phyloP scores from a whole-genome alignment of 2,888 invertebrate genomes.

The Lycia hirtaria region DNA sequence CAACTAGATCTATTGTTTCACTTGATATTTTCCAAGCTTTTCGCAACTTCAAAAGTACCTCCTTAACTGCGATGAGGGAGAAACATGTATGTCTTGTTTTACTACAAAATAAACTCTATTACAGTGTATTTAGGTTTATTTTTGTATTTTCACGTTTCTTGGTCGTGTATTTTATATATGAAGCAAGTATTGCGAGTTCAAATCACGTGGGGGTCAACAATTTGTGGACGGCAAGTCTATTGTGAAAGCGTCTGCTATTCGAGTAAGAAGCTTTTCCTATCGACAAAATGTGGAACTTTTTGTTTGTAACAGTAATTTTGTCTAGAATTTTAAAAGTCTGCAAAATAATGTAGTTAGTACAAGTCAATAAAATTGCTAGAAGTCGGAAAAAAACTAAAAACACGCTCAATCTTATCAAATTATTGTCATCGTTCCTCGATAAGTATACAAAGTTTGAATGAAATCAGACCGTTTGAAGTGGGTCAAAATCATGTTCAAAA shows the following conservation, averaged over 20 bases:
- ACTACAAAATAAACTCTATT: background rate
- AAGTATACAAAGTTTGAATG: too few species aligned
- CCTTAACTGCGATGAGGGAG: background rate
- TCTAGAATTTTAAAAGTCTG: background rate
- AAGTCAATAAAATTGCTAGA: too few species aligned
- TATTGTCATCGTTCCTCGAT: too few species aligned
- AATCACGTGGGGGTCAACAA: slow-evolving; percentile 16
- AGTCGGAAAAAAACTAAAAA: too few species aligned
- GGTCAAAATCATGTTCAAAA: too few species aligned
- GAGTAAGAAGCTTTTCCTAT: slow-evolving; percentile 2
- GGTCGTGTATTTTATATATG: background rate
- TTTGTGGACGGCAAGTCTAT: slow-evolving; percentile 13
- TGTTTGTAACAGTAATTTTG: background rate
- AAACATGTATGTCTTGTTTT: background rate
- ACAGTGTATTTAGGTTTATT: background rate
- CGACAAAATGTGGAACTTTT: slow-evolving; percentile 1
- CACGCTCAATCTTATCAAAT: too few species aligned
- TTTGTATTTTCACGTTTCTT: background rate
- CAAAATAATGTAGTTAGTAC: background rate
- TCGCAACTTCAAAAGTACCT: background rate
- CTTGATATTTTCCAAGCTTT: slow-evolving; percentile 8
- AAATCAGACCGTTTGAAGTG: too few species aligned
- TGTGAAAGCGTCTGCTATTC: slow-evolving; percentile 8
- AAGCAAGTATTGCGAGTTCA: slow-evolving; percentile 9
- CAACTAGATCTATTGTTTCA: slow-evolving; percentile 11